Evolutionary conservation across 2,888 invertebrate genomes (phyloP), one percentile per base, ranked within the genome.

Genomic region (Melanostoma scalare): DNA sequence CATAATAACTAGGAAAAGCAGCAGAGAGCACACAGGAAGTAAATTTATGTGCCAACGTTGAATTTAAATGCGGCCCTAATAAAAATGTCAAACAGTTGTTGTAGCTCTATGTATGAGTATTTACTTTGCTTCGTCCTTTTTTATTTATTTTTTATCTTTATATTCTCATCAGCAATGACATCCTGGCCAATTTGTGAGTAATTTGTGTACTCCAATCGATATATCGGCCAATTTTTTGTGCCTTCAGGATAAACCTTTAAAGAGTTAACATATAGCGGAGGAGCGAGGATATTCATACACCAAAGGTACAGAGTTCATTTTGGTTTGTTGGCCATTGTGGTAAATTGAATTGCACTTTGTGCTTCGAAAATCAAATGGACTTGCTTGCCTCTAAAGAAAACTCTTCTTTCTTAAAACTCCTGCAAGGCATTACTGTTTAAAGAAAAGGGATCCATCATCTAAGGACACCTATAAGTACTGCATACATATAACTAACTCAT

Each of bases 21-120:
- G 50, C 63, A 20, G 42, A 52, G 46, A 31, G 6, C 53, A 10
- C 31, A 53, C 58, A 53, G 48, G 53, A 75, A 71, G 58, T 67
- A 67, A 71, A 81, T 75, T 71, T 81, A 81, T 80, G 58, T 20
- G 38, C 44, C 50, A 31, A 80, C 42, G 74, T 75, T 69, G 74
- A 81, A 81, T 75, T 81, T 81, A 71, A 81, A 81, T 81, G 75
- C 80, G 9, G 75, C 80, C 71, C 65, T 75, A 75, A 71, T 81
- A 81, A 75, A 81, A 81, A 65, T 71, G 75, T 81, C 80, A 63
- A 71, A 79, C 38, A 6, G 44, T 52, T 72, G 44, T 68, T 71
- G 65, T 35, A 58, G 20, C 40, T 72, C 5, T 8, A 20, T 60
- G 5, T 52, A 38, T 42, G 20, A 20, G 20, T 65, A 33, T 55